These are phyloP conservation scores for Scophthalmus maximus DNA, from an alignment of 2,113 vertebrate genomes.

Conservation along the genomic window DNA sequence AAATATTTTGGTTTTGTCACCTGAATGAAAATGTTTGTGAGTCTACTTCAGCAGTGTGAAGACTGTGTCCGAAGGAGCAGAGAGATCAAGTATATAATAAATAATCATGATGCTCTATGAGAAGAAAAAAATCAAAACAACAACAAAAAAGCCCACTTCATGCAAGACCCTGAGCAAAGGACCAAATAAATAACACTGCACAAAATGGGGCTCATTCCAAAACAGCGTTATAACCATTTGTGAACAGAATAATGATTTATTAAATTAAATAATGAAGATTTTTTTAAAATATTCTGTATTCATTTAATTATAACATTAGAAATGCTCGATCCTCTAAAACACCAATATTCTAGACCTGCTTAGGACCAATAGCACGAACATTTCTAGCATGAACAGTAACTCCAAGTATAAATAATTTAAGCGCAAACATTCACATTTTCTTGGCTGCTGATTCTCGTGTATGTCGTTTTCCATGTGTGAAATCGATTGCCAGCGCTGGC, in stretches of 20 bases:
- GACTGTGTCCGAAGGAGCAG: not conserved
- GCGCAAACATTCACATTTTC: not conserved
- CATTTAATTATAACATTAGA: not conserved
- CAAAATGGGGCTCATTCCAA: not conserved
- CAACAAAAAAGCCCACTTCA: not conserved
- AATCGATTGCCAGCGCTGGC: too few species aligned
- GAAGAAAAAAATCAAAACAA: not conserved
- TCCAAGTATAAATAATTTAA: not conserved
- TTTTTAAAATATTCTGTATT: not conserved
- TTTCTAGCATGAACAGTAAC: not conserved
- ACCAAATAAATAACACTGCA: not conserved
- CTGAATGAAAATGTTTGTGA: not conserved
- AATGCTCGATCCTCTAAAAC: not conserved
- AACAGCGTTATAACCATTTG: not conserved
- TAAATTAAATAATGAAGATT: not conserved
- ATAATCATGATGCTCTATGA: not conserved
- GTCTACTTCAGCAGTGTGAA: too few species aligned
- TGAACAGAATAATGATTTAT: not conserved
- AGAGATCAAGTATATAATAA: too few species aligned
- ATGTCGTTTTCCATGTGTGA: not conserved
- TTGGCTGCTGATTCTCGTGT: not conserved
- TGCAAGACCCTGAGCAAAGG: slow-evolving; percentile 19
- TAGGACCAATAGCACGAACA: not conserved
- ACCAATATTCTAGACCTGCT: not conserved
- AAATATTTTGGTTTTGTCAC: not conserved